Percentiles rank a stretch among this genome's conserved stretches.
Evolutionary conservation across 2,797 vertebrate genomes (phyloP).

Genomic region (Percopsis omiscomaycus): DNA sequence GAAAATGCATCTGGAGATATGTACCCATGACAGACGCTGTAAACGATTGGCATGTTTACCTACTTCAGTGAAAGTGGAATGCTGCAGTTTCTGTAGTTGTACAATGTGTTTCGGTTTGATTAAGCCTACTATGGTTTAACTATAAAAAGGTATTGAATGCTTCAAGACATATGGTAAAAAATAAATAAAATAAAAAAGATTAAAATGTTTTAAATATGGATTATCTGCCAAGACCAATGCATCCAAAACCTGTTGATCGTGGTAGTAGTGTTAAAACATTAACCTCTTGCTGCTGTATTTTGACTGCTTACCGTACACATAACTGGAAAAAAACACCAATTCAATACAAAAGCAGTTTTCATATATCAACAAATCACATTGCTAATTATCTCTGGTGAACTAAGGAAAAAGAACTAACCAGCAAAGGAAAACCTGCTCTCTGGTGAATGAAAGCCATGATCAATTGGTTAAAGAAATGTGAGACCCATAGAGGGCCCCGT

Average conservation of each 20-base stretch:
- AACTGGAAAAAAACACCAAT: slow-evolving; percentile 39
- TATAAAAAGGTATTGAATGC: slow-evolving; percentile 2
- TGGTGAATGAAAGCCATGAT: slow-evolving; percentile 60
- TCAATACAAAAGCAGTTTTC: slow-evolving; percentile 51
- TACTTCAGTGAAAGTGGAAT: slow-evolving; percentile 24
- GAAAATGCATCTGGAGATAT: slow-evolving; percentile 37
- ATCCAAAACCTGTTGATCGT: slow-evolving; percentile 21
- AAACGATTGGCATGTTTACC: slow-evolving; percentile 23
- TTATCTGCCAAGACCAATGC: slow-evolving; percentile 11
- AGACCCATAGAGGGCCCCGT: slow-evolving; percentile 66
- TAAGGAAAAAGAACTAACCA: slow-evolving; percentile 56
- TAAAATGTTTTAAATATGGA: not conserved
- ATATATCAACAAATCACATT: slow-evolving; percentile 64
- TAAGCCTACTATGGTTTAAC: slow-evolving; percentile 5
- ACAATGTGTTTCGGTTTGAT: slow-evolving; percentile 1
- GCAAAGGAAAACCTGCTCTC: slow-evolving; percentile 51
- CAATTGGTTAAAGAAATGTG: slow-evolving; percentile 46
- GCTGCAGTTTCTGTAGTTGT: slow-evolving; percentile 8
- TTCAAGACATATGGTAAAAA: slow-evolving; percentile 16
- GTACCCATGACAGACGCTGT: slow-evolving; percentile 33
- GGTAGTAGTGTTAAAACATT: slow-evolving; percentile 1
- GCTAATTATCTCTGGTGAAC: slow-evolving; percentile 45
- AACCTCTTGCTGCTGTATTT: slow-evolving; percentile 18
- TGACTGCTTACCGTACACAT: slow-evolving; percentile 37
- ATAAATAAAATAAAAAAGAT: not conserved